Evolutionary conservation across 2,888 invertebrate genomes (phyloP), one percentile per base, ranked within the genome.

Genomic region (Bombylius discolor): DNA sequence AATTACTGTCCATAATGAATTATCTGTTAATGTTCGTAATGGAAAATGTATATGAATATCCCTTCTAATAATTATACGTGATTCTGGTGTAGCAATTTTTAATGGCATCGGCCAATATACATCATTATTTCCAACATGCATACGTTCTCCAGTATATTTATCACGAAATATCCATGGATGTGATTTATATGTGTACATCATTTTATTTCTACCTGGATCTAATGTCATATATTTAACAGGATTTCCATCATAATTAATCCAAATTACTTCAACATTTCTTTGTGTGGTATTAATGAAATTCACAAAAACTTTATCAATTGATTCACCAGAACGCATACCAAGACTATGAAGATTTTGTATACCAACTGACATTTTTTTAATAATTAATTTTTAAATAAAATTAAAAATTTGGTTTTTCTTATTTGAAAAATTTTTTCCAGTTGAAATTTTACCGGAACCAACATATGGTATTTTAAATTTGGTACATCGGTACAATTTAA

Each of bases 151-250:
- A 0, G 87, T 87, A 0, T 77, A 71, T 1, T 78, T 72, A 68
- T 90, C 89, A 1, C 83, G 76, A 66, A 89, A 91, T 59, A 90
- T 81, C 91, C 92, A 93, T 0, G 89, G 88, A 73, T 93, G 92
- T 0, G 84, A 83, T 13, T 83, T 81, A 68, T 77, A 93, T 0
- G 92, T 87, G 64, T 87, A 84, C 1, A 89, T 78, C 64, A 66
- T 66, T 4, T 66, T 62, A 11, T 63, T 63, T 1, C 63, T 74
- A 0, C 73, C 73, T 0, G 82, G 77, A 0, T 70, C 67, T n/a
- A 91, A 66, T 1, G 77, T 76, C 5, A 77, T 75, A 66, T 86
- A 89, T 53, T 77, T 78, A 4, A 81, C 76, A 45, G 78, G 78
- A 0, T 68, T 68, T 0, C 90, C 89, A 48, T 78, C 71, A 66